Percentiles rank a stretch among this genome's conserved stretches.
phyloP scores from a whole-genome alignment of 1,140 invertebrate species.

The Hyles euphorbiae region DNA sequence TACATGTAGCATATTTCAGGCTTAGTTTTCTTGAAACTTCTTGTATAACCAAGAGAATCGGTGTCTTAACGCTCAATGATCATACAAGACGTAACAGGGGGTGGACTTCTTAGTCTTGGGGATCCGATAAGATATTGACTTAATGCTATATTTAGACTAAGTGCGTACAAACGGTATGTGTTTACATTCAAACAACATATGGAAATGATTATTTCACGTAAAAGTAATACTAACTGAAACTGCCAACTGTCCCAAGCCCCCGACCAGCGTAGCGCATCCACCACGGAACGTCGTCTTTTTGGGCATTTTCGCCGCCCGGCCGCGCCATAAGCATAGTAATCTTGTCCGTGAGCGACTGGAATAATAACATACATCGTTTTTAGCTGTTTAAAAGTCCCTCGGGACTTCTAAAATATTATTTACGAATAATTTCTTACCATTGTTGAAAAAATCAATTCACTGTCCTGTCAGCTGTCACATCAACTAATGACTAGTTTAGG shows the following conservation, averaged over 20 bases:
- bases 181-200: neutral
- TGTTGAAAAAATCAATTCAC: conserved; percentile 72
- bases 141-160: too few species aligned
- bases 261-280: conserved; percentile 92
- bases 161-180: too few species aligned
- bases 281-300: conserved; percentile 90
- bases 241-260: conserved; percentile 88
- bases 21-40: too few species aligned
- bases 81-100: too few species aligned
- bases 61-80: too few species aligned
- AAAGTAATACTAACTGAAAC: conserved; percentile 75
- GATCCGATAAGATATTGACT: too few species aligned
- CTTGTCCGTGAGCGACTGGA: conserved; percentile 87
- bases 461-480: conserved; percentile 48
- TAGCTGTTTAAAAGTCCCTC: conserved; percentile 8
- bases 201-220: neutral
- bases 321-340: conserved; percentile 84
- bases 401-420: conserved; percentile 21
- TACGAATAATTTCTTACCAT: conserved; percentile 58
- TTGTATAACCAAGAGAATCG: too few species aligned
- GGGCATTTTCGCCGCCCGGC: conserved; percentile 83
- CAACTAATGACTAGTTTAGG: too few species aligned
- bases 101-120: too few species aligned
- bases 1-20: too few species aligned
- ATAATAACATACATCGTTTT: conserved; percentile 42